phyloP scores from a whole-genome alignment of 2,797 vertebrate species.

The Hemitrygon akajei region DNA sequence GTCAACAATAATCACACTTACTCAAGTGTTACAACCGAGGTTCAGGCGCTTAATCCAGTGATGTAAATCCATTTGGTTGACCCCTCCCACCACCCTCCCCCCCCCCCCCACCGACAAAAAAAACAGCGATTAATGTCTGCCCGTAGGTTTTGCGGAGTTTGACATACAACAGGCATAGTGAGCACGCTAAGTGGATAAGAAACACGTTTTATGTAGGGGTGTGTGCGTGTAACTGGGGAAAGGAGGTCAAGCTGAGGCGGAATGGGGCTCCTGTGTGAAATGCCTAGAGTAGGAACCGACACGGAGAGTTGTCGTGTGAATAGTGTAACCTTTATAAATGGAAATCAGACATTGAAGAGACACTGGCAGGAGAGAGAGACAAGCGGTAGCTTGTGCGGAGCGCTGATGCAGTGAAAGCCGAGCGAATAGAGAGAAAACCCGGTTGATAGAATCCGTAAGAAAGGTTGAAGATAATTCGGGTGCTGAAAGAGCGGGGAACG shows the following conservation, averaged over 20 bases:
- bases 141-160: neutral
- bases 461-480: conserved; percentile 55
- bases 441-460: neutral
- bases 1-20: neutral
- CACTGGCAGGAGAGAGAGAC: neutral
- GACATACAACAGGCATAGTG: neutral
- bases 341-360: neutral
- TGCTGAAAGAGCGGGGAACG: conserved; percentile 61
- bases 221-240: no score
- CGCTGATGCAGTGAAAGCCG: neutral
- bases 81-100: no score
- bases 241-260: neutral
- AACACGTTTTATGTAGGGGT: neutral
- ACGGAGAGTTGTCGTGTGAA: neutral
- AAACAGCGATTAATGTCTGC: neutral
- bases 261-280: neutral
- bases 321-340: neutral
- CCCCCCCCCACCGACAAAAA: no score
- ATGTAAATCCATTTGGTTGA: neutral
- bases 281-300: neutral
- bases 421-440: neutral
- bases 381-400: neutral
- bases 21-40: neutral
- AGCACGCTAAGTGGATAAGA: no score
- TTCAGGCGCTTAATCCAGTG: neutral